Conservation (phyloP, 1,140 invertebrate species). For the Cydia splendana region DNA sequence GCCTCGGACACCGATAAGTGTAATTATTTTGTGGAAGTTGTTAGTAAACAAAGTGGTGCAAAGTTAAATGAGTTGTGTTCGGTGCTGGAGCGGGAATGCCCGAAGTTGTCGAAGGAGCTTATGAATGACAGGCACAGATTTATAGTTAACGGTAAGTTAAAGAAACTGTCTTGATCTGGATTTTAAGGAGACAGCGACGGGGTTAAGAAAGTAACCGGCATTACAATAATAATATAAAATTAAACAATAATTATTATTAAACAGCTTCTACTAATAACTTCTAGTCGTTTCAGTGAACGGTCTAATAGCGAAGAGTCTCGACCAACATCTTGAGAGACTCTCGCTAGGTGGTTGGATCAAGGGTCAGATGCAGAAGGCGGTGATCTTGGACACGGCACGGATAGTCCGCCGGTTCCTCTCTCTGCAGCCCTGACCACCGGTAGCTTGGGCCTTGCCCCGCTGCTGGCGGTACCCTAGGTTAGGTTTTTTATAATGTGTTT, state of each 20-base stretch:
- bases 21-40: constrained; percentile 76
- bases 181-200: background rate
- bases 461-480: too few relatives aligned
- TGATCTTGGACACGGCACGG: too few relatives aligned
- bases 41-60: constrained; percentile 75
- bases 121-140: constrained; percentile 72
- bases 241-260: background rate
- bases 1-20: constrained; percentile 74
- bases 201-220: background rate
- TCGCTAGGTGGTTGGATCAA: too few relatives aligned
- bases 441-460: too few relatives aligned
- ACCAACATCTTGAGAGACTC: too few relatives aligned
- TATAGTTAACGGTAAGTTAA: constrained; percentile 68
- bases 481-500: too few relatives aligned
- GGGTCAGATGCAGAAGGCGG: too few relatives aligned
- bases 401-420: too few relatives aligned
- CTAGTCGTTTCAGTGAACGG: too few relatives aligned
- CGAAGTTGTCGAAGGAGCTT: constrained; percentile 73
- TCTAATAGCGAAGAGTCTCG: too few relatives aligned
- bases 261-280: too few relatives aligned
- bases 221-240: background rate
- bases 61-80: constrained; percentile 75
- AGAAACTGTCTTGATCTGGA: background rate
- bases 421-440: too few relatives aligned
- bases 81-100: constrained; percentile 74